phyloP scores from a whole-genome alignment of 1,140 invertebrate species.

The Euborellia annulipes region DNA sequence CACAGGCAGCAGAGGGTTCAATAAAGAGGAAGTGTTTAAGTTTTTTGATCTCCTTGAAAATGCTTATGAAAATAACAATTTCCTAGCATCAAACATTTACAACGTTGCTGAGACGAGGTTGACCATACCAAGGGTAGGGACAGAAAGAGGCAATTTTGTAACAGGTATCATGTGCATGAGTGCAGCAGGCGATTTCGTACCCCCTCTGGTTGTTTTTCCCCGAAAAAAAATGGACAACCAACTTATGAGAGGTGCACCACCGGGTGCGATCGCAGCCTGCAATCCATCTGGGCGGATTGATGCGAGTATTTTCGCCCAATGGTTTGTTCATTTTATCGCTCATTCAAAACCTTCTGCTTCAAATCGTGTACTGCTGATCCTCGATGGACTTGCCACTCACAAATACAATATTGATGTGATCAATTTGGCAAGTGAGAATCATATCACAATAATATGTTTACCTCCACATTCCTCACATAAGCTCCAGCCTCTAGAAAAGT shows the following conservation, averaged over 20 bases:
- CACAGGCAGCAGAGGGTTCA: constrained; percentile 17
- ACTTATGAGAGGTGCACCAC: constrained; percentile 12
- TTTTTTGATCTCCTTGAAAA: too few relatives aligned
- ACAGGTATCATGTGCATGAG: constrained; percentile 23
- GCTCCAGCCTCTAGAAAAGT: constrained; percentile 26
- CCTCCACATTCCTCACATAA: constrained; percentile 24
- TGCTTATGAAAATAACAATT: too few relatives aligned
- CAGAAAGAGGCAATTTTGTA: constrained; percentile 21
- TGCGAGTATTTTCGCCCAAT: constrained; percentile 6
- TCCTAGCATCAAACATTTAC: constrained; percentile 14
- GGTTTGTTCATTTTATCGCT: constrained; percentile 8
- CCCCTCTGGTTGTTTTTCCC: constrained; percentile 15
- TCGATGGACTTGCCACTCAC: constrained; percentile 18
- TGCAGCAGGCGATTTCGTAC: constrained; percentile 20
- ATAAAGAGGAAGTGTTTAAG: constrained; percentile 15
- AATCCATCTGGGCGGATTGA: constrained; percentile 12
- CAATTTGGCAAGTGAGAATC: constrained; percentile 5
- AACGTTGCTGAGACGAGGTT: constrained; percentile 13
- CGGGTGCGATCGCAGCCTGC: constrained; percentile 8
- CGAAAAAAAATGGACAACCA: not conserved
- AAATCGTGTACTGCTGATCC: constrained; percentile 8
- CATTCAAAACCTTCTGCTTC: not conserved
- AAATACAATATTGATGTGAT: constrained; percentile 9
- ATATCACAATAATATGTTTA: not conserved
- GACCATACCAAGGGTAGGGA: not conserved